These are phyloP conservation scores for Himalopsyche tibetana DNA, from an alignment of 2,888 invertebrate genomes.

Conservation along the genomic window DNA sequence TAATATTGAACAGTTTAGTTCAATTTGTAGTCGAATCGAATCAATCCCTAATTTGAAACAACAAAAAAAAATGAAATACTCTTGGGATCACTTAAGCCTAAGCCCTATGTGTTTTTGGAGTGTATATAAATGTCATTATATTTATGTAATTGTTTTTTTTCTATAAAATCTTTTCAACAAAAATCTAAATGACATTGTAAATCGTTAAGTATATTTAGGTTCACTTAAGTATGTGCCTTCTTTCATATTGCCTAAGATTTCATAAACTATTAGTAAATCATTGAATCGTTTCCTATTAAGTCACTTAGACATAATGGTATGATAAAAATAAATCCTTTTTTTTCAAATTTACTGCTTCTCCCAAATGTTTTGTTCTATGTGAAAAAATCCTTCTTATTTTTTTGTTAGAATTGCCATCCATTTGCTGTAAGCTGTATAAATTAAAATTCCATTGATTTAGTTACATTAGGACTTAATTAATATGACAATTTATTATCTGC, in stretches of 20 bases:
- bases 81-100: conserved; percentile 46
- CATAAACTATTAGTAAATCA: conserved; percentile 22
- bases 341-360: conserved; percentile 18
- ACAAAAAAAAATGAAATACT: conserved; percentile 28
- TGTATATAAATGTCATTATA: conserved; percentile 49
- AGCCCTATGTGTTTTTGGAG: conserved; percentile 34
- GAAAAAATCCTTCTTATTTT: conserved; percentile 54
- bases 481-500: conserved; percentile 35
- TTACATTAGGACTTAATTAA: conserved; percentile 56
- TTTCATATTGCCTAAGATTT: conserved; percentile 2
- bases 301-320: neutral
- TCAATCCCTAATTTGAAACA: conserved; percentile 13
- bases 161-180: conserved; percentile 28
- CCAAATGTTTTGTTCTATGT: conserved; percentile 41
- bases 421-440: conserved; percentile 65
- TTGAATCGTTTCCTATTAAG: conserved; percentile 32
- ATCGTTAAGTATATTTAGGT: conserved; percentile 23
- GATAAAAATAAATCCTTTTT: neutral
- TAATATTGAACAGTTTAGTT: neutral
- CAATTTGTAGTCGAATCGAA: conserved; percentile 28
- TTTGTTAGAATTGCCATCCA: conserved; percentile 64
- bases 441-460: conserved; percentile 65
- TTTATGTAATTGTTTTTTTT: conserved; percentile 39
- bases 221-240: conserved; percentile 46
- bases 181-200: conserved; percentile 42